Base-by-base conservation (phyloP, 2,113 vertebrate species). In the Atlantisia rogersi region DNA sequence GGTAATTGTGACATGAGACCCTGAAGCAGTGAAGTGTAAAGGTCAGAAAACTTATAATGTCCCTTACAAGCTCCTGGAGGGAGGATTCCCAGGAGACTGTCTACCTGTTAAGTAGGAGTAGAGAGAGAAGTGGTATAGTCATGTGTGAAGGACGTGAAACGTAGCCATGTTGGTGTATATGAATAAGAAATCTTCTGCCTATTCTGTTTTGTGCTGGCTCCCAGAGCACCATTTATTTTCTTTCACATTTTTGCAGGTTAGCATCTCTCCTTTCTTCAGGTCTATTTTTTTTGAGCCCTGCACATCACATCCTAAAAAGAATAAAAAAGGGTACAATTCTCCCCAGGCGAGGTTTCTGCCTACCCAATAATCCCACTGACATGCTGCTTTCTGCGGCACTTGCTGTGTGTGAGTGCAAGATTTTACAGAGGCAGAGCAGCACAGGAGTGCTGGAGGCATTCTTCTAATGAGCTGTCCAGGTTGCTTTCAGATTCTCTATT, bases 391-490 rank as follows among this genome's bases (percentile, higher is more conserved):
- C 64, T 13, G 35, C 83, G 92, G 93, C 73, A 24, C 90, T 93
- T 40, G 93, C 95, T 93, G 92, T 63, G 78, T 15, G 0, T 5
- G 75, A 88, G 84, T 29, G 85, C 31, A 60, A 63, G 88, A 12
- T 73, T 95, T 71, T 50, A 31, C 42, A 82, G 94, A 92, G 80
- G 55, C 74, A 94, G 78, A 90, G 86, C n/a, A 86, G 89, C 81
- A 0, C 78, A 55, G 88, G 7, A 86, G 76, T 78, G 94, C 95
- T 94, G 88, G 7, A 92, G 95, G 95, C 83, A 0, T 50, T 92
- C 95, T 92, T 76, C 92, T 96, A 97, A 97, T 35, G 31, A 96
- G 96, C 92, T 93, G 92, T 58, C 95, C 92, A 59, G 44, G 86
- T 69, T 81, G 9, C 88, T 92, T 56, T 22, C 73, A 46, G 46